These are phyloP conservation scores for Drosophila kikkawai DNA, from an alignment of 1,140 invertebrate genomes.

Conservation along the genomic window DNA sequence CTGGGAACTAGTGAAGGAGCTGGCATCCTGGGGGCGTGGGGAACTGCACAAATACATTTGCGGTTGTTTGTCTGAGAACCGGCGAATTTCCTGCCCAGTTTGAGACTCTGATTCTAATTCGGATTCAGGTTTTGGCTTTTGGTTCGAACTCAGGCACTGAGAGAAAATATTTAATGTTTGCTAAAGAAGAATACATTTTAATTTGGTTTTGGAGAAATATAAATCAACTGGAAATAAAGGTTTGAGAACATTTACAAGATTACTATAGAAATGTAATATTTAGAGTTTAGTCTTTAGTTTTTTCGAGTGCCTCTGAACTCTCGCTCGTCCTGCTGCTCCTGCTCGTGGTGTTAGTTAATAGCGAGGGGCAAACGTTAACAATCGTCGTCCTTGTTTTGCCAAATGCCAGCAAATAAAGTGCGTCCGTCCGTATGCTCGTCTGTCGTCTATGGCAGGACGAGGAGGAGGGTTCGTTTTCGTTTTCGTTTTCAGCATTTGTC, in stretches of 20 bases:
- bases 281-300: not conserved
- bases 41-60: constrained; percentile 66
- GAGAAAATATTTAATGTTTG: not conserved
- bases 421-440: constrained; percentile 8
- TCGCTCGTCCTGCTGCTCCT: constrained; percentile 2
- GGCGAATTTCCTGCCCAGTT: constrained; percentile 21
- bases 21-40: constrained; percentile 1
- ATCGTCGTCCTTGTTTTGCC: constrained; percentile 42
- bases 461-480: constrained; percentile 6
- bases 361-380: constrained; percentile 43
- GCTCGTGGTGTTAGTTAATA: constrained; percentile 40
- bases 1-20: not conserved
- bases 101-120: constrained; percentile 21
- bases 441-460: not conserved
- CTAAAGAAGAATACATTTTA: not conserved
- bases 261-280: too few relatives aligned
- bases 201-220: fast-evolving
- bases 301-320: not conserved
- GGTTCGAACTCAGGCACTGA: constrained; percentile 7
- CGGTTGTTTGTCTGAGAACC: constrained; percentile 59
- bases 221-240: not conserved
- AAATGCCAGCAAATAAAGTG: constrained; percentile 55
- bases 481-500: constrained; percentile 42
- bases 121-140: constrained; percentile 15
- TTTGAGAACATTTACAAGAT: not conserved